Conservation (phyloP, 23 tunicate species). For the Botrylloides violaceus region DNA sequence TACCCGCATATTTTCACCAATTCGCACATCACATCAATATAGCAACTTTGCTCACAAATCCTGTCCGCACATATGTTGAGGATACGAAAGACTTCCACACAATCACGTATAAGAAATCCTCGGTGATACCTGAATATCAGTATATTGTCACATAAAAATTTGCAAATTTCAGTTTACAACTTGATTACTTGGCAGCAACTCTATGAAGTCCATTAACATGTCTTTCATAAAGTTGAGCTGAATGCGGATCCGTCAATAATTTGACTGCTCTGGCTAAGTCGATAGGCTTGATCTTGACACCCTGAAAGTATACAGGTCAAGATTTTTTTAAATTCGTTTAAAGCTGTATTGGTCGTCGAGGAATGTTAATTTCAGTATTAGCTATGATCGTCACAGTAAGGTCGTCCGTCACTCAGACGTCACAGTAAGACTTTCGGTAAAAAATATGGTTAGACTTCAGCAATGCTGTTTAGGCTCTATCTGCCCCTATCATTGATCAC, state of each 20-base stretch:
- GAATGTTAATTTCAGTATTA: too few species aligned
- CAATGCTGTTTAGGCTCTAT: too few species aligned
- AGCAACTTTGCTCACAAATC: conserved; percentile 35
- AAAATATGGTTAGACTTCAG: too few species aligned
- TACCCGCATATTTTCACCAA: conserved; percentile 72
- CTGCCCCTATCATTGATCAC: too few species aligned
- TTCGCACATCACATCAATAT: conserved; percentile 62
- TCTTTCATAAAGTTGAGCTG: conserved; percentile 62
- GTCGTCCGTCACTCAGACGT: too few species aligned
- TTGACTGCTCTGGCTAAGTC: conserved; percentile 62
- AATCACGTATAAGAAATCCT: conserved; percentile 73
- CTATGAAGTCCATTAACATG: conserved; percentile 73
- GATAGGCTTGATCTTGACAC: conserved; percentile 48
- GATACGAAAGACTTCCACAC: conserved; percentile 78
- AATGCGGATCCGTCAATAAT: conserved; percentile 73
- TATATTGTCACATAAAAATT: neutral
- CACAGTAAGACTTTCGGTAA: too few species aligned
- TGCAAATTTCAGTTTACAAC: neutral
- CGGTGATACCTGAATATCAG: conserved; percentile 32
- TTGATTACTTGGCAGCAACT: conserved; percentile 48
- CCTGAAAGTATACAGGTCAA: conserved; percentile 41
- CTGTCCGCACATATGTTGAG: conserved; percentile 86
- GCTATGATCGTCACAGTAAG: too few species aligned
- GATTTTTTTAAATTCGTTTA: too few species aligned
- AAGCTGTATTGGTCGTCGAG: too few species aligned